Evolutionary conservation across 2,797 vertebrate species (phyloP).

Genomic region (Propithecus perrieri): DNA sequence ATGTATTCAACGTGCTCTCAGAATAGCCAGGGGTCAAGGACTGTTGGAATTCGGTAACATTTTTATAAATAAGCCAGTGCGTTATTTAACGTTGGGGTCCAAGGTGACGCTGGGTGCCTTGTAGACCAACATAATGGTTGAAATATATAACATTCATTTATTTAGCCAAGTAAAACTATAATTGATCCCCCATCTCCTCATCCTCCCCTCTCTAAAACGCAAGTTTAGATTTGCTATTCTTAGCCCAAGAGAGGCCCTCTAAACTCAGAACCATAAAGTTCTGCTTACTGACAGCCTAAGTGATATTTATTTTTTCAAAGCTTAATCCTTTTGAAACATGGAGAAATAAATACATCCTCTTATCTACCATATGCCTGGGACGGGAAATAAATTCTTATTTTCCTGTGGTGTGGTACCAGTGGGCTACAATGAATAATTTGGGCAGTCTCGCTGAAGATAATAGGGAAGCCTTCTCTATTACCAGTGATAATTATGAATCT

Average conservation of each 20-base stretch:
- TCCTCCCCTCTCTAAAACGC: slow-evolving; percentile 49
- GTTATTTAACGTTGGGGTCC: slow-evolving; percentile 77
- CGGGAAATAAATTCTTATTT: slow-evolving; percentile 89
- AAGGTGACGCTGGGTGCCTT: slow-evolving; percentile 79
- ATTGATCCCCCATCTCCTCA: slow-evolving; percentile 51
- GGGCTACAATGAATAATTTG: slow-evolving; percentile 88
- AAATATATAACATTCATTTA: slow-evolving; percentile 85
- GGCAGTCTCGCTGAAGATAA: slow-evolving; percentile 86
- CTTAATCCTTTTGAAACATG: slow-evolving; percentile 90
- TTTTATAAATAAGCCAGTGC: slow-evolving; percentile 85
- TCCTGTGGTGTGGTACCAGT: slow-evolving; percentile 81
- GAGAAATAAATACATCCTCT: slow-evolving; percentile 90
- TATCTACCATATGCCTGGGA: slow-evolving; percentile 88
- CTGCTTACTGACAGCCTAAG: slow-evolving; percentile 87
- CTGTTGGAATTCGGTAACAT: slow-evolving; percentile 83
- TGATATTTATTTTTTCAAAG: slow-evolving; percentile 89
- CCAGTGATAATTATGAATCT: slow-evolving; percentile 89
- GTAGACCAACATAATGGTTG: slow-evolving; percentile 79
- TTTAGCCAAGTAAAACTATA: slow-evolving; percentile 85
- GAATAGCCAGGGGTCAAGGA: slow-evolving; percentile 86
- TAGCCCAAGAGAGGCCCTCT: slow-evolving; percentile 84
- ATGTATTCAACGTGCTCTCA: slow-evolving; percentile 84
- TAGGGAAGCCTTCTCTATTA: slow-evolving; percentile 88
- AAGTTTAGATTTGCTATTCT: slow-evolving; percentile 82
- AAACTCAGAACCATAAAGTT: slow-evolving; percentile 84